Evolutionary conservation across 2,888 invertebrate genomes (phyloP), one percentile per base, ranked within the genome.

Genomic region (Drosophila neutralis): DNA sequence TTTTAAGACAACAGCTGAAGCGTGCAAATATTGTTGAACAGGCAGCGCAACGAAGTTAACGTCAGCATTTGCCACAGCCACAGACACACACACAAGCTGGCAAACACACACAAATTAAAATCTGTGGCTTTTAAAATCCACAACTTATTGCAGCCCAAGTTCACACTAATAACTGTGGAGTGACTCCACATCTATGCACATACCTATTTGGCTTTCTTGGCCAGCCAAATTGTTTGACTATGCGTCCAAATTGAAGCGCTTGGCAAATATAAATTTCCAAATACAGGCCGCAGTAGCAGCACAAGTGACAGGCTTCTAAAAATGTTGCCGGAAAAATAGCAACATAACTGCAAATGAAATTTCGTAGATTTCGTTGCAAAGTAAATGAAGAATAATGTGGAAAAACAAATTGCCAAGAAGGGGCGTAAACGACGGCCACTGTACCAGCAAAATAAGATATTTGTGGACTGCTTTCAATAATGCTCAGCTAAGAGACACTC

Each of bases 321-420:
- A 68, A 74, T 69, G 68, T 71, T 82, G 63, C 51, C 79, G 53
- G 69, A 63, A 79, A 84, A 88, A 87, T 87, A 76, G 76, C 85
- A 86, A 79, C 88, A 87, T 87, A 89, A 89, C 86, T 87, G 86
- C 86, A 87, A 87, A 89, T 87, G 86, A 87, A 87, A 85, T 89
- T 89, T 85, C 83, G 80, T 81, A 83, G 86, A 86, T 89, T 89
- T 77, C 60, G 86, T 67, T 82, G 84, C 89, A 87, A 87, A 89
- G 76, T 82, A 89, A 89, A 87, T 89, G 87, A 89, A 89, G 82
- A 89, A 85, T 87, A 89, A 85, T 89, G 87, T 73, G 87, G 59
- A 87, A 84, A 85, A 84, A 72, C 84, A 89, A 85, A 89, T 83
- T 84, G 82, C 76, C 58, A 65, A 69, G 78, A 78, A 76, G 58